Conservation (phyloP, 2,113 vertebrate genomes). For the Saguinus midas region DNA sequence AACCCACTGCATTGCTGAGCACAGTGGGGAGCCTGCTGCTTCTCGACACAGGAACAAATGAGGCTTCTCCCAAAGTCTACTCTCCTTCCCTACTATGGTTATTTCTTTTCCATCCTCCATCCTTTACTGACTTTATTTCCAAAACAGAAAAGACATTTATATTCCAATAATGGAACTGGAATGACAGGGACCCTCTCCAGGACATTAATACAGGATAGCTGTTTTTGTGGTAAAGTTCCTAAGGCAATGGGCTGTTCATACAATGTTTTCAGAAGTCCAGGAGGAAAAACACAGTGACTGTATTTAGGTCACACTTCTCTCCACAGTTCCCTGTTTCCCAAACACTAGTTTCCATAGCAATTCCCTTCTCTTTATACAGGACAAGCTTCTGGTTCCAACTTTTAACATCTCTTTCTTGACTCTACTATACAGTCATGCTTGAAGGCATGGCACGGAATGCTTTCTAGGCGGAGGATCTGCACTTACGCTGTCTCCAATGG, state of each 20-base stretch:
- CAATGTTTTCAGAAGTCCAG: conserved; percentile 42
- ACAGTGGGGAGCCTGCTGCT: background rate
- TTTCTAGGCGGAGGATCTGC: accelerated
- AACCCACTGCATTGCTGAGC: no score
- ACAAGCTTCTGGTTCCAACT: background rate
- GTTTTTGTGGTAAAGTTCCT: conserved; percentile 30
- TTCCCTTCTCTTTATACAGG: conserved; percentile 58
- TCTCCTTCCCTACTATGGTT: background rate
- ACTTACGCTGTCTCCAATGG: conserved; percentile 98
- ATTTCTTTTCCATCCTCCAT: background rate
- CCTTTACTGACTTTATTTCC: background rate
- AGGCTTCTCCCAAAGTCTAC: background rate
- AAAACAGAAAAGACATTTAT: background rate
- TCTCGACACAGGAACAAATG: accelerated
- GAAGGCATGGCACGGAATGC: accelerated
- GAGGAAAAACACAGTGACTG: conserved; percentile 60
- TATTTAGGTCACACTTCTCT: conserved; percentile 74
- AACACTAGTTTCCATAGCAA: conserved; percentile 82
- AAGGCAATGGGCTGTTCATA: conserved; percentile 51
- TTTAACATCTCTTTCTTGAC: background rate
- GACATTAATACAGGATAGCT: background rate
- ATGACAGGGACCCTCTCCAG: background rate
- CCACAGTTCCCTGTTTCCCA: conserved; percentile 76
- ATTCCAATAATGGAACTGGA: background rate
- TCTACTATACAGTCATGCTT: accelerated